Evolutionary conservation across 2,797 vertebrate species (phyloP).

Genomic region (Glossophaga mutica): DNA sequence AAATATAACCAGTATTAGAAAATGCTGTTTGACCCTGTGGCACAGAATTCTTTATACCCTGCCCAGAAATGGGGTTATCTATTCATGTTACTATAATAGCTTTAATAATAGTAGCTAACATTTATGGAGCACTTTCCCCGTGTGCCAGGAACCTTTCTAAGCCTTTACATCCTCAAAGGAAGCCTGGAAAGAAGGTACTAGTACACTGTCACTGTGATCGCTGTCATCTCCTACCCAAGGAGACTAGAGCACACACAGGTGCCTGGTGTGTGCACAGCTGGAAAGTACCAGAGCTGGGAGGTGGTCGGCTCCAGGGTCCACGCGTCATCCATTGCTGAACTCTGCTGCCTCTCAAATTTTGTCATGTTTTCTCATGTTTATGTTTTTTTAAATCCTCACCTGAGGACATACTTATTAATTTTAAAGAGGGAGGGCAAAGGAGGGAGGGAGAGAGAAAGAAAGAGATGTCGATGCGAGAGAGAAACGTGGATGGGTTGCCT

Average conservation of each 20-base stretch:
- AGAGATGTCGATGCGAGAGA: too few relatives aligned
- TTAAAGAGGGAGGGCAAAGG: too few relatives aligned
- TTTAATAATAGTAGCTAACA: neutral
- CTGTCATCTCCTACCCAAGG: neutral
- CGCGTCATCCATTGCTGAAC: neutral
- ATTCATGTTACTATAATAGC: neutral
- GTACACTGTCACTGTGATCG: neutral
- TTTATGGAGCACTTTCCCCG: neutral
- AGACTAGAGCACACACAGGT: neutral
- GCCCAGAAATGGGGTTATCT: neutral
- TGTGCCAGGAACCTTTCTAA: neutral
- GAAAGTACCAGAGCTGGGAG: neutral
- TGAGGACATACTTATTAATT: too few relatives aligned
- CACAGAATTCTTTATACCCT: neutral
- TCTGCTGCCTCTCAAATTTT: neutral
- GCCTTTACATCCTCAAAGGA: neutral
- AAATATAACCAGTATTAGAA: neutral
- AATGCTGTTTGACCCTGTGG: neutral
- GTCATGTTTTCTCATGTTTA: neutral
- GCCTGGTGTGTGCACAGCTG: neutral
- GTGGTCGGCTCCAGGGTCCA: neutral
- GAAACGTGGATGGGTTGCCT: too few relatives aligned
- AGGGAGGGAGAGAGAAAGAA: too few relatives aligned
- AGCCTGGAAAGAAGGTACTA: neutral
- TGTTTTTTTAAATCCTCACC: too few relatives aligned